A percentile compares a stretch with the other conserved stretches of the same genome.
These are phyloP conservation scores for Rotaria socialis DNA, from an alignment of 2,888 invertebrate species.

Conservation along the genomic window DNA sequence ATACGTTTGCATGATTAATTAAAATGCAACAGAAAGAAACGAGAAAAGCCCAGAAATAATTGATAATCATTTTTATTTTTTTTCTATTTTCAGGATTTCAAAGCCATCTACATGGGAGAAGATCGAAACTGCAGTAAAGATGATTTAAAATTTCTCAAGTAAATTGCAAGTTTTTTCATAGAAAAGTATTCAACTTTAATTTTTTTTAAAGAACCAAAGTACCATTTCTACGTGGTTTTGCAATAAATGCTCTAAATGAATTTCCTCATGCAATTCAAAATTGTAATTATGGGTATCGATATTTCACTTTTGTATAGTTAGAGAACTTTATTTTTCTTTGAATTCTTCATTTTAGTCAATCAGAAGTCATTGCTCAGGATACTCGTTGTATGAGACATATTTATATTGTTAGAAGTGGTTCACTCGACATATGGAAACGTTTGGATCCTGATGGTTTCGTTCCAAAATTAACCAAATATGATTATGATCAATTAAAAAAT, in stretches of 20 bases:
- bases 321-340: too few species aligned
- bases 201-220: neutral
- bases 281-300: neutral
- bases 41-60: neutral
- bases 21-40: neutral
- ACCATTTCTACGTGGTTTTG: slow-evolving; percentile 13
- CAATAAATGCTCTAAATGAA: neutral
- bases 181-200: too few species aligned
- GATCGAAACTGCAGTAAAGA: slow-evolving; percentile 15
- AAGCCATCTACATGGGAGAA: neutral
- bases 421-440: slow-evolving; percentile 10
- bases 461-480: neutral
- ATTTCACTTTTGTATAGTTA: neutral
- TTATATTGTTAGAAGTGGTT: neutral
- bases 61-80: neutral
- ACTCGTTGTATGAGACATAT: slow-evolving; percentile 2
- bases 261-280: slow-evolving; percentile 31
- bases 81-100: slow-evolving; percentile 19
- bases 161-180: neutral
- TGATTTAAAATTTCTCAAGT: slow-evolving; percentile 16
- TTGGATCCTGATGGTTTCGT: neutral
- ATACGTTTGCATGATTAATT: slow-evolving; percentile 2
- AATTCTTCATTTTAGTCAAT: neutral
- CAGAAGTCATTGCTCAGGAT: neutral
- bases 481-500: neutral